phyloP scores from a whole-genome alignment of 1,140 invertebrate species.

The Drosophila insularis region DNA sequence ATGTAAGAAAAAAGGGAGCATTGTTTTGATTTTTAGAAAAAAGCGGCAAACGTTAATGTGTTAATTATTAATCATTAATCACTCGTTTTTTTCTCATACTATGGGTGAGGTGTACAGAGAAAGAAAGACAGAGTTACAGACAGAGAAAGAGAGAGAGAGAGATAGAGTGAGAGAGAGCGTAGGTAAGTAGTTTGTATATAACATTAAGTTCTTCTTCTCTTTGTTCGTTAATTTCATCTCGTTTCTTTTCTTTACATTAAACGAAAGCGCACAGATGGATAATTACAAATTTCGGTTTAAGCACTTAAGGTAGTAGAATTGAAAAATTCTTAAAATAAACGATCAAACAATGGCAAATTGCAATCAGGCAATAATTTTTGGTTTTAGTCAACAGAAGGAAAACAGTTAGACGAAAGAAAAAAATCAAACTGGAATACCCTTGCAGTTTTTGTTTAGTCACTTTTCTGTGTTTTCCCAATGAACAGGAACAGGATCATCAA shows the following conservation, averaged over 20 bases:
- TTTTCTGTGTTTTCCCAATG: no score
- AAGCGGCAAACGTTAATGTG: conserved; percentile 27
- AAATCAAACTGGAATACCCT: neutral
- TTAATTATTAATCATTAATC: conserved; percentile 38
- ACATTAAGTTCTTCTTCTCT: neutral
- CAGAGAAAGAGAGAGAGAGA: conserved; percentile 3
- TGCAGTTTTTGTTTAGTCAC: neutral
- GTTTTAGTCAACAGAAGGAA: conserved; percentile 4
- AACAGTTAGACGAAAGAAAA: neutral
- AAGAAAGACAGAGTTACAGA: conserved; percentile 3
- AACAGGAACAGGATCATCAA: no score
- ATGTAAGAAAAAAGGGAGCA: conserved; percentile 24
- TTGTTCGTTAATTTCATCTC: neutral
- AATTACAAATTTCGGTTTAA: neutral
- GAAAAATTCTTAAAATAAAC: conserved; percentile 1
- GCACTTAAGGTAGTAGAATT: neutral
- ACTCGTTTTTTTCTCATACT: conserved; percentile 17
- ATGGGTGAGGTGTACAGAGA: conserved; percentile 2
- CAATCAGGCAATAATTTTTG: neutral
- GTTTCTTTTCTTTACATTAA: neutral
- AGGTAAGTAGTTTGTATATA: conserved; percentile 22
- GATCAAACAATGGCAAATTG: conserved; percentile 2
- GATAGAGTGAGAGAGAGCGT: conserved; percentile 12
- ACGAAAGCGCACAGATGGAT: conserved; percentile 1
- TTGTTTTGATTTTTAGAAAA: conserved; percentile 54